Percentiles rank a stretch among this genome's conserved stretches.
Evolutionary conservation across 2,113 vertebrate genomes (phyloP).

Genomic region (Xiphias gladius): DNA sequence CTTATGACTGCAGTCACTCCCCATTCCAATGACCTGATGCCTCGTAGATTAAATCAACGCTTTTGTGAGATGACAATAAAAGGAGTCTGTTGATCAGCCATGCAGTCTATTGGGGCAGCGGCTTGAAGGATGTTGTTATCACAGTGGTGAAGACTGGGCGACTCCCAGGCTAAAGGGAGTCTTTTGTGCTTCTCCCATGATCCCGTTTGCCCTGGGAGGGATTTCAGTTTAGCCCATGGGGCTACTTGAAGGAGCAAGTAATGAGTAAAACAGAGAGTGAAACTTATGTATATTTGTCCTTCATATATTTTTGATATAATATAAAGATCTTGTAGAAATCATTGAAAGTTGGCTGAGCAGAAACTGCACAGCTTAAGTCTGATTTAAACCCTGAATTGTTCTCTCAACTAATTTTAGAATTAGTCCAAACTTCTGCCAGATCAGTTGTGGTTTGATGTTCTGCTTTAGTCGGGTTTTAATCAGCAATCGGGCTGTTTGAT

Average conservation of each 20-base stretch:
- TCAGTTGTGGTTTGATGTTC: not conserved
- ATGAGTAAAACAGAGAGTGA: slow-evolving; percentile 53
- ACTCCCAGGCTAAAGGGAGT: slow-evolving; percentile 51
- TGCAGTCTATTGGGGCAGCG: slow-evolving; percentile 36
- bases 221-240: slow-evolving; percentile 57
- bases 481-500: not conserved
- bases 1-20: slow-evolving; percentile 68
- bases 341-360: not conserved
- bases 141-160: slow-evolving; percentile 55
- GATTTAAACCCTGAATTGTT: not conserved
- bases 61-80: slow-evolving; percentile 77
- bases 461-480: not conserved
- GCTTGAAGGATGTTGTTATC: slow-evolving; percentile 68
- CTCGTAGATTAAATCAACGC: slow-evolving; percentile 78
- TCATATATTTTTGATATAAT: not conserved
- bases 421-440: not conserved
- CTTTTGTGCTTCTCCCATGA: slow-evolving; percentile 70
- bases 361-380: not conserved
- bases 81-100: slow-evolving; percentile 72
- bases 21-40: slow-evolving; percentile 71
- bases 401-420: not conserved
- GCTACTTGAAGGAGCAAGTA: slow-evolving; percentile 38
- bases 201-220: slow-evolving; percentile 54
- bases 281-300: slow-evolving; percentile 2
- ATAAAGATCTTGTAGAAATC: not conserved